These are phyloP conservation scores for Centrocercus urophasianus DNA, from an alignment of 2,113 vertebrate species.

Conservation along the genomic window DNA sequence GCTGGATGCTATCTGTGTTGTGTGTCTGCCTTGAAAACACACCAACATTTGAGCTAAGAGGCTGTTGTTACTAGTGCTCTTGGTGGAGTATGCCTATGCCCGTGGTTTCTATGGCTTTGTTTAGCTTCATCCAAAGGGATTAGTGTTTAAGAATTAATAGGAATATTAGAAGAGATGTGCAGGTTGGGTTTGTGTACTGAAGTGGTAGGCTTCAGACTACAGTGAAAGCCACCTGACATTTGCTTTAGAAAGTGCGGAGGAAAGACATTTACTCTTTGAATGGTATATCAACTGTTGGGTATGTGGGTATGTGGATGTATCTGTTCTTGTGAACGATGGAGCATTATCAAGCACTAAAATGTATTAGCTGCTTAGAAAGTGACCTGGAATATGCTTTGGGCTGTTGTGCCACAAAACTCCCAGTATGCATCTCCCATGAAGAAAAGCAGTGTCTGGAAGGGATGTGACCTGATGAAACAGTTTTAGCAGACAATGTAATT, in stretches of 20 bases:
- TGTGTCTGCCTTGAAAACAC: not conserved
- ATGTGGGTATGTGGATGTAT: not conserved
- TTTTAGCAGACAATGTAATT: not conserved
- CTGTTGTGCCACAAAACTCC: not conserved
- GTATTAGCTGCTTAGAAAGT: not conserved
- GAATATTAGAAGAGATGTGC: not conserved
- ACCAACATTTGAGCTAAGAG: not conserved
- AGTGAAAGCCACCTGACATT: conserved; percentile 25
- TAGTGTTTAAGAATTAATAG: not conserved
- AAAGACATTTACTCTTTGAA: not conserved
- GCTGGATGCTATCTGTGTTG: not conserved
- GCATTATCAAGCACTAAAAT: not conserved
- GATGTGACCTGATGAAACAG: not conserved
- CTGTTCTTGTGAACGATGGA: not conserved
- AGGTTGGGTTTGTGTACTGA: not conserved
- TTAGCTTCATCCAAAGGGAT: not conserved
- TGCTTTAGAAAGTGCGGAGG: conserved; percentile 24
- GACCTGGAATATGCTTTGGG: not conserved
- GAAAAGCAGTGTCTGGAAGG: not conserved
- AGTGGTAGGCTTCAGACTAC: not conserved
- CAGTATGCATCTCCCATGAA: rapidly evolving
- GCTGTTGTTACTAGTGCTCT: not conserved
- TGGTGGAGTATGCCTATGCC: not conserved
- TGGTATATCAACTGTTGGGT: not conserved
- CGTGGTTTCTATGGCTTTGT: not conserved